Conservation (phyloP, 2,888 invertebrate genomes). For the Napeogenes inachia region DNA sequence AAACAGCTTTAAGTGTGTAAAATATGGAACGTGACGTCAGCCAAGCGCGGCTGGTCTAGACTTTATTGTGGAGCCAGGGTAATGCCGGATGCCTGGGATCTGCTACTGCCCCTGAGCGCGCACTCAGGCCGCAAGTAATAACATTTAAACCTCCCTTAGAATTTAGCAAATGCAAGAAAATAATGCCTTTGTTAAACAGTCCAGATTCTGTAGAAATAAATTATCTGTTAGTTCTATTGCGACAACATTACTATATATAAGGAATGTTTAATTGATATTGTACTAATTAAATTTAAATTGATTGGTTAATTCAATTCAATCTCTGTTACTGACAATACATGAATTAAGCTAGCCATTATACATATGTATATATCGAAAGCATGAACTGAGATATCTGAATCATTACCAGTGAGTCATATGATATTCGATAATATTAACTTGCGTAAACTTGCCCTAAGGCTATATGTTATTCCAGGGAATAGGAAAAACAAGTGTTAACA, state of each 20-base stretch:
- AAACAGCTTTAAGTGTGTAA: slow-evolving; percentile 77
- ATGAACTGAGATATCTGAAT: neutral
- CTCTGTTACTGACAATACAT: neutral
- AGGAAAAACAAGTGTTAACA: too few relatives aligned
- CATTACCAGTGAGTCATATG: neutral
- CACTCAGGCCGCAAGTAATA: slow-evolving; percentile 12
- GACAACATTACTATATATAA: too few relatives aligned
- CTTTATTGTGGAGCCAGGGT: slow-evolving; percentile 59
- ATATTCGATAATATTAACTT: slow-evolving; percentile 1
- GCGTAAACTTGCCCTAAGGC: neutral
- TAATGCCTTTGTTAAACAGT: neutral
- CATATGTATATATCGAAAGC: neutral
- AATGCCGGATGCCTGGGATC: slow-evolving; percentile 52
- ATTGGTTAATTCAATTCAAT: neutral
- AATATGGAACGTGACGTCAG: slow-evolving; percentile 71
- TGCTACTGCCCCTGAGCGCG: slow-evolving; percentile 27
- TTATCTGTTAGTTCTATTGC: too few relatives aligned
- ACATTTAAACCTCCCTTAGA: neutral
- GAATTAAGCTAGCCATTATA: neutral
- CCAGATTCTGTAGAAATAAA: too few relatives aligned
- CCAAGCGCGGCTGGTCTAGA: slow-evolving; percentile 62
- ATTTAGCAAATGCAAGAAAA: slow-evolving; percentile 14
- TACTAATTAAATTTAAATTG: too few relatives aligned
- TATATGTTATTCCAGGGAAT: too few relatives aligned
- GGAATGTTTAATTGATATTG: too few relatives aligned